Evolutionary conservation across 1,140 invertebrate genomes (phyloP).

Genomic region (Meteorus sp.): DNA sequence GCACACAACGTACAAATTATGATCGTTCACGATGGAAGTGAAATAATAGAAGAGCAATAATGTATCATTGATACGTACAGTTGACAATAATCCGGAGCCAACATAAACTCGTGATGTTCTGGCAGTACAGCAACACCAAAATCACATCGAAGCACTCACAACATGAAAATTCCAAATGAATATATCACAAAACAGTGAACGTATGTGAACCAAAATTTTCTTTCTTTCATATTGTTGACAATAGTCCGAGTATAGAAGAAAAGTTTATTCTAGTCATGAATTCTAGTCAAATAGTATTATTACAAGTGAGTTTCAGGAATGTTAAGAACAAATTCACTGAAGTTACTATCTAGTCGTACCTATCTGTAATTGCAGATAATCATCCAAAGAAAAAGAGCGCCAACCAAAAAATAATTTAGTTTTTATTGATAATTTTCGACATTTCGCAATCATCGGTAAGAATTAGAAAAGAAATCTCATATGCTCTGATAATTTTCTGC

Average conservation of each 20-base stretch:
- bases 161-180: neutral
- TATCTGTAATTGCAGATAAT: too few species aligned
- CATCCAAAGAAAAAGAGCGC: neutral
- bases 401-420: neutral
- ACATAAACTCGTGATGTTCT: neutral
- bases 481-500: neutral
- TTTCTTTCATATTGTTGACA: neutral
- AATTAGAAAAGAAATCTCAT: too few species aligned
- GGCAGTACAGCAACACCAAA: neutral
- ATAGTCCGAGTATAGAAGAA: neutral
- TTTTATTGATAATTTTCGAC: neutral
- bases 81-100: neutral
- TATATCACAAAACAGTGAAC: too few species aligned
- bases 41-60: conserved; percentile 1
- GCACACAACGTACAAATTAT: conserved; percentile 25
- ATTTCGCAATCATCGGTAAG: too few species aligned
- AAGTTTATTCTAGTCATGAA: conserved; percentile 16
- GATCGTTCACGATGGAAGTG: conserved; percentile 10
- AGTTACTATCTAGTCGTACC: neutral
- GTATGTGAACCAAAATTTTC: neutral
- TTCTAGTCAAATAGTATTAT: neutral
- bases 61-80: neutral
- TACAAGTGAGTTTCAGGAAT: neutral
- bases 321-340: too few species aligned
- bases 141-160: neutral